Conservation (phyloP, 2,797 vertebrate genomes). For the Valencia hispanica region DNA sequence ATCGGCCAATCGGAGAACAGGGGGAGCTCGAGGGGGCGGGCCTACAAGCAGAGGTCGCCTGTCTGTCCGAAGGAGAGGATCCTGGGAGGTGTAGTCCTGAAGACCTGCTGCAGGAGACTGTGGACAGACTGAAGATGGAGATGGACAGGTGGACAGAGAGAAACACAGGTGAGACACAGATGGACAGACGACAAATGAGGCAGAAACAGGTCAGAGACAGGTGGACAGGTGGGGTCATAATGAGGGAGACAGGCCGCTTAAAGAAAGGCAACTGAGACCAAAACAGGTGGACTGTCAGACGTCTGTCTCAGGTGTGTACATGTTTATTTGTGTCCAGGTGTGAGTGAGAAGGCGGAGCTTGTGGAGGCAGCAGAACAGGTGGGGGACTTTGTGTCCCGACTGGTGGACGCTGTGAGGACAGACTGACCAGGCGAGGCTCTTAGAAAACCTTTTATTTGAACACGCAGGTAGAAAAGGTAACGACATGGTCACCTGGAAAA, state of each 20-base stretch:
- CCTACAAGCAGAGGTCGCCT: not conserved
- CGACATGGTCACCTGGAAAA: conserved; percentile 6
- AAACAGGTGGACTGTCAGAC: too few species aligned
- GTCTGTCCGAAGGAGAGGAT: conserved; percentile 18
- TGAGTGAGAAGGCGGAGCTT: conserved; percentile 47
- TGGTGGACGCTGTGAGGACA: conserved; percentile 59
- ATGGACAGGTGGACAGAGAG: conserved; percentile 64
- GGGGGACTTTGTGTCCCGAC: conserved; percentile 46
- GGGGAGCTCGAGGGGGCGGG: not conserved
- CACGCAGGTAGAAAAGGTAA: conserved; percentile 12
- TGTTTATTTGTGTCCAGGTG: conserved; percentile 20
- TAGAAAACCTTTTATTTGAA: conserved; percentile 57
- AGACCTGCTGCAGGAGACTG: conserved; percentile 70
- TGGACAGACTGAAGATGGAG: conserved; percentile 76
- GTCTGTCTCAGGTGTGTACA: not conserved
- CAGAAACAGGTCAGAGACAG: conserved; percentile 37
- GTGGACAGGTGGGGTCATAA: conserved; percentile 6
- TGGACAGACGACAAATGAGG: not conserved
- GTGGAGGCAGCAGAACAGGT: conserved; percentile 66
- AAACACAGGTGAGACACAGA: conserved; percentile 46
- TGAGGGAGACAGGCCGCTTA: too few species aligned
- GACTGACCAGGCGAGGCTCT: conserved; percentile 15
- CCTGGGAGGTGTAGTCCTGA: conserved; percentile 48
- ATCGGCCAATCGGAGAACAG: conserved; percentile 12
- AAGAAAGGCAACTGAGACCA: not conserved